Evolutionary conservation across 2,113 vertebrate species (phyloP), one percentile per base, ranked within the genome.

Genomic region (Piliocolobus tephrosceles): DNA sequence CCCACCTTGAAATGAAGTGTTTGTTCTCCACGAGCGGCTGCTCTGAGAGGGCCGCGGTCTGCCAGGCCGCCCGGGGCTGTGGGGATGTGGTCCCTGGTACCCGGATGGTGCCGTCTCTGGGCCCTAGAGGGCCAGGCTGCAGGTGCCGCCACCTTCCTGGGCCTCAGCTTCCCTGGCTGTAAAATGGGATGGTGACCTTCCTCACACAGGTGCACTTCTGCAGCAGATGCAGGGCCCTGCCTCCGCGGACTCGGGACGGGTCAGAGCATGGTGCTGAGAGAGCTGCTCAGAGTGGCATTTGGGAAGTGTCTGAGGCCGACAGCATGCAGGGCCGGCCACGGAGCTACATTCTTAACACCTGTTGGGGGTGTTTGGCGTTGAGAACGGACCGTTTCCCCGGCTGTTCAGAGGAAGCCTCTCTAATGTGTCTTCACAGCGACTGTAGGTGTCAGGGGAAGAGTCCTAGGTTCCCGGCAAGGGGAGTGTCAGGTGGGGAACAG

Each of bases 281-380:
- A 47, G 43, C 52, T 55, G 43, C 25, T 55, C 40, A 47, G 61
- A 38, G 23, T 45, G 40, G 40, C 22, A 61, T 9, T 18, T 23
- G 20, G 20, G 61, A 14, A n/a, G 6, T 16, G 2, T 18, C 0
- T 3, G 43, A 16, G 88, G 23, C n/a, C 1, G 9, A 18, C 22
- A 0, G 61, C 4, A 0, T 1, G n/a, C 73, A 16, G 58, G 61
- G 47, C 55, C 40, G 1, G 61, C 17, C 20, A 32, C 0, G 11
- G 43, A 23, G 68, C 0, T 32, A 13, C 2, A 8, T 3, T 30
- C 8, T 8, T 12, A 17, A n/a, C 9, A 13, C 38, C 25, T 47
- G 17, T 22, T 11, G 30, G 50, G 0, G 50, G 78, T 23, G 25
- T 22, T 58, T 1, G 8, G 30, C 14, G 72, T 45, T 30, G 43